phyloP scores from a whole-genome alignment of 2,797 vertebrate species.

The Sebastes miniatus region DNA sequence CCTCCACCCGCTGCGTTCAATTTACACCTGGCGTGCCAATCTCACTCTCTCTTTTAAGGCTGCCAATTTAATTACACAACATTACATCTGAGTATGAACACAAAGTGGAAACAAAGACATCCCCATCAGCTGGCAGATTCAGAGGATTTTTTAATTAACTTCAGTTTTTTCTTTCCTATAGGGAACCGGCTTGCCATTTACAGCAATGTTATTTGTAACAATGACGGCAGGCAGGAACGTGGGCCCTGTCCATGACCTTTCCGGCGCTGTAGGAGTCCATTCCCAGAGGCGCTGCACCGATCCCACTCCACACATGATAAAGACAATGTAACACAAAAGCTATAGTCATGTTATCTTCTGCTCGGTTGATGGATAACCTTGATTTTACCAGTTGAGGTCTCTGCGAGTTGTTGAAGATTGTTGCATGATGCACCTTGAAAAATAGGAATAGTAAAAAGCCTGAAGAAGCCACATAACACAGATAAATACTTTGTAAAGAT shows the following conservation, averaged over 20 bases:
- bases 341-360: not conserved
- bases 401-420: not conserved
- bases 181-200: slow-evolving; percentile 12
- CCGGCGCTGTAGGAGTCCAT: slow-evolving; percentile 17
- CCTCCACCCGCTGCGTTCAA: not conserved
- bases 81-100: not conserved
- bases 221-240: slow-evolving; percentile 26
- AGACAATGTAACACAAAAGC: not conserved
- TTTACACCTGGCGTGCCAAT: not conserved
- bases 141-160: not conserved
- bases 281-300: slow-evolving; percentile 16
- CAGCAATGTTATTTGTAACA: not conserved
- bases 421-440: not conserved
- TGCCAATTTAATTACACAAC: slow-evolving; percentile 7
- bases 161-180: too few species aligned
- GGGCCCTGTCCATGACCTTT: slow-evolving; percentile 47
- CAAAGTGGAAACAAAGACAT: not conserved
- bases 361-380: not conserved
- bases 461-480: not conserved
- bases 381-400: not conserved
- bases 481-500: not conserved
- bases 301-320: slow-evolving; percentile 12
- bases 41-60: not conserved
- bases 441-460: not conserved
- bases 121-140: not conserved